Evolutionary conservation across 2,113 vertebrate genomes (phyloP), one percentile per base, ranked within the genome.

Genomic region (Channa maculata): DNA sequence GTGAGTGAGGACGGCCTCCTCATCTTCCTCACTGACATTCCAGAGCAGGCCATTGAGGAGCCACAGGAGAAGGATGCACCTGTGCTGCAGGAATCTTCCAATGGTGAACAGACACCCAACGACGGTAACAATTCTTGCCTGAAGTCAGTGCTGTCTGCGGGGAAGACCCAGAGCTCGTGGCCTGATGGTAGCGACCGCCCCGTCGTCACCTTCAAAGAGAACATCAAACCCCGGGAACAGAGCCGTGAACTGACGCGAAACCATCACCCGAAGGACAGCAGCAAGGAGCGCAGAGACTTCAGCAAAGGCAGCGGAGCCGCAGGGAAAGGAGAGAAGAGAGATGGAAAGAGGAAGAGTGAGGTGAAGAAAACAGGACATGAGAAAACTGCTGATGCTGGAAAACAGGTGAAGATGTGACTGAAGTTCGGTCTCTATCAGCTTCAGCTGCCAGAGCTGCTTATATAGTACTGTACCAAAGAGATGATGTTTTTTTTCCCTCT

Each of bases 161-260:
- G 97, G 77, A 96, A 96, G 88, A 96, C 85, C 57, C 93, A 95
- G 67, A 96, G 92, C 92, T 95, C 92, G 24, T 95, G 75, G 92
- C 93, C 95, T 3, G 97, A 99, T 10, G 11, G 92, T 3, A 90
- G 93, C 55, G 98, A 99, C 71, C 96, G 97, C 24, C 97, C 96
- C 0, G 91, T 98, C 80, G 97, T 98, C 82, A 98, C 97, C 0
- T 98, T 98, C 91, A 98, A 98, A 83, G 98, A 99, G 92, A 99
- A 98, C 86, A 97, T 97, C 92, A 98, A 98, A 85, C 97, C 97
- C 4, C 88, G 95, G 37, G 98, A 99, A 81, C 92, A 88, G 66
- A 95, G 94, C 91, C 95, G 96, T 53, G 97, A 98, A 6, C 92
- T 89, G 3, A 89, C 88, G 9, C 92, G 95, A 51, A 93, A 81